phyloP scores from a whole-genome alignment of 2,797 vertebrate genomes.

The Meriones psammophilus region DNA sequence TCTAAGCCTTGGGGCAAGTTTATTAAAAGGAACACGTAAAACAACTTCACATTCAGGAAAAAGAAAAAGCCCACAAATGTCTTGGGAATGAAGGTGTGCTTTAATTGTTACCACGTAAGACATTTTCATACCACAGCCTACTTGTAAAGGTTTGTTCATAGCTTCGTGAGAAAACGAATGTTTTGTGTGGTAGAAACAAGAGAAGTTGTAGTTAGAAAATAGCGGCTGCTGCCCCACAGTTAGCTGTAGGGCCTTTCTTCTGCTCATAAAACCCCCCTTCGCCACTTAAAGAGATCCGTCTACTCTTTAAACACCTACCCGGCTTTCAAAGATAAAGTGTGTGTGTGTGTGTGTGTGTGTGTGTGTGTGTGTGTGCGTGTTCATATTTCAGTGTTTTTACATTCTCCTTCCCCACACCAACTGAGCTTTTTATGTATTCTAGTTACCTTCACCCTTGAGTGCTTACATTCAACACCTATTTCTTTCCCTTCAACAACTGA shows the following conservation, averaged over 20 bases:
- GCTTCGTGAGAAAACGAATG: conserved; percentile 37
- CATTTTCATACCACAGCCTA: conserved; percentile 13
- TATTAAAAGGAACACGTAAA: conserved; percentile 53
- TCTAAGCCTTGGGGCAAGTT: conserved; percentile 50
- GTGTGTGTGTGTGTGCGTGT: background rate
- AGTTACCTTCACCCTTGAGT: background rate
- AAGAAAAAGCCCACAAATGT: conserved; percentile 18
- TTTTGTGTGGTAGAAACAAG: conserved; percentile 33
- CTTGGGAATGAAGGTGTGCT: conserved; percentile 3
- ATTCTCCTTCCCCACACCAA: background rate
- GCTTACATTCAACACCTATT: background rate
- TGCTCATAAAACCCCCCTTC: conserved; percentile 3
- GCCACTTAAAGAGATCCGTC: conserved; percentile 32
- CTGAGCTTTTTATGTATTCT: background rate
- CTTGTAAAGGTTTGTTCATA: conserved; percentile 37
- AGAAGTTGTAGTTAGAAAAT: conserved; percentile 51
- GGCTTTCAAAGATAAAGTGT: conserved; percentile 32
- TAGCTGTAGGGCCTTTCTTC: background rate
- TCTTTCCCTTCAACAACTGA: background rate
- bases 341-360: too few relatives aligned
- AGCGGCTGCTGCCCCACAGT: background rate
- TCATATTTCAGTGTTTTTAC: background rate
- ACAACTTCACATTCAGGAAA: conserved; percentile 36
- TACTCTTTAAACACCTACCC: conserved; percentile 12
- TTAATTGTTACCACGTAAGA: background rate